Base-by-base conservation (phyloP, 2,888 invertebrate genomes). In the Meteorus colon region DNA sequence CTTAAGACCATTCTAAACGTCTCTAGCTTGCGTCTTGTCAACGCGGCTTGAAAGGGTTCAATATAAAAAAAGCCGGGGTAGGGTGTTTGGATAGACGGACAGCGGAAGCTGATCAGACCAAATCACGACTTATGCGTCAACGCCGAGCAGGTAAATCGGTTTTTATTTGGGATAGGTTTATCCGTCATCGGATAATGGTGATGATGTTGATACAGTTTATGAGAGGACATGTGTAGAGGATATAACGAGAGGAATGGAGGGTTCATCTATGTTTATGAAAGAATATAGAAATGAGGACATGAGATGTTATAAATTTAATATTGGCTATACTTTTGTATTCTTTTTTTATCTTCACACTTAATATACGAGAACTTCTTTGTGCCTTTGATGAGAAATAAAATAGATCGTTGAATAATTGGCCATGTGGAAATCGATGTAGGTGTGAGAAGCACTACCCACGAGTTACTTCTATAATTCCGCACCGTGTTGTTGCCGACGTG, bases 71-170 rank as follows among this genome's bases (percentile, higher is more conserved):
- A 55, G 66, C 37, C 37, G n/a, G 41, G 34, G 73, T 19, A 66
- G 60, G 41, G 60, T 19, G 55, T 55, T 55, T 19, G 55, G 24
- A 19, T 55, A 55, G 19, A 55, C 4, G 19, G 4, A 19, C 3
- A 55, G 19, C 55, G 55, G 55, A 55, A 19, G 55, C 19, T 55
- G 55, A 55, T 84, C 84, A 82, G 81, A 84, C 81, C 81, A 89
- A 89, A 89, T 84, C 87, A 85, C 89, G 88, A 89, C 89, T 88
- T 89, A 89, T 89, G 89, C 89, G 89, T 89, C 89, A 88, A 84
- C 88, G 86, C 84, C 88, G 87, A 89, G 89, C 88, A 89, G 89
- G 89, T 89, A 89, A 86, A 71, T 27, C 14, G 4, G 48, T 4
- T 48, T 48, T 41, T 48, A 14, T 48, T 5, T 48, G 4, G 48